phyloP scores from a whole-genome alignment of 1,140 invertebrate genomes.

The Zaprionus ornatus region DNA sequence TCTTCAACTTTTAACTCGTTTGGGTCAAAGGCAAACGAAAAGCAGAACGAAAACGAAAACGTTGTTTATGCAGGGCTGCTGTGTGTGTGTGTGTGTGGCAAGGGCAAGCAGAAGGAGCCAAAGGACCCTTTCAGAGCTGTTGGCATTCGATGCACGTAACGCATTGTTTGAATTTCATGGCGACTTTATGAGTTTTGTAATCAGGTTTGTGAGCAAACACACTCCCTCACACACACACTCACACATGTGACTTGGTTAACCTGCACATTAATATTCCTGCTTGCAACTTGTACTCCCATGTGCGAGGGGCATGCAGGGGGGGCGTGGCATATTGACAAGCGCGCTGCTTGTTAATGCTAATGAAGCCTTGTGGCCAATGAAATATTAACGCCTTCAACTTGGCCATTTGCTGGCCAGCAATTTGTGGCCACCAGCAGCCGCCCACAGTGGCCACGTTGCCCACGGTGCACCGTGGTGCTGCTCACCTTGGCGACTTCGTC shows the following conservation, averaged over 20 bases:
- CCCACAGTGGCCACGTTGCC: neutral
- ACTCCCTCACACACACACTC: conserved; percentile 19
- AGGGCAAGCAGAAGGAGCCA: neutral
- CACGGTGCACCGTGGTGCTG: neutral
- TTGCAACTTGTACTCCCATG: conserved; percentile 31
- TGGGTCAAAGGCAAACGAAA: conserved; percentile 69
- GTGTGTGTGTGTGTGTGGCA: conserved; percentile 11
- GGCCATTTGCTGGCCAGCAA: conserved; percentile 29
- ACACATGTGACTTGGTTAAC: conserved; percentile 43
- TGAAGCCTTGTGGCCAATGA: conserved; percentile 53
- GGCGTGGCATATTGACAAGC: conserved; percentile 62
- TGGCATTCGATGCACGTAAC: conserved; percentile 75
- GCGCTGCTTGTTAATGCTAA: conserved; percentile 70
- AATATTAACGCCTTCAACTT: conserved; percentile 35
- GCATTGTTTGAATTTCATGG: conserved; percentile 83
- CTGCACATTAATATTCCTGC: conserved; percentile 75
- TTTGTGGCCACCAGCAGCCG: conserved; percentile 39
- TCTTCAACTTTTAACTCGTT: conserved; percentile 58
- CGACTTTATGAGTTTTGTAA: conserved; percentile 82
- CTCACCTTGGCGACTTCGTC: conserved; percentile 30
- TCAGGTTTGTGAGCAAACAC: conserved; percentile 75
- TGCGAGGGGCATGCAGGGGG: neutral
- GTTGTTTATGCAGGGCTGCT: conserved; percentile 67
- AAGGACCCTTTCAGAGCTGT: conserved; percentile 22
- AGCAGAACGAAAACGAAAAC: conserved; percentile 63